Base-by-base conservation (phyloP, 2,113 vertebrate species). In the Zosterops lateralis region DNA sequence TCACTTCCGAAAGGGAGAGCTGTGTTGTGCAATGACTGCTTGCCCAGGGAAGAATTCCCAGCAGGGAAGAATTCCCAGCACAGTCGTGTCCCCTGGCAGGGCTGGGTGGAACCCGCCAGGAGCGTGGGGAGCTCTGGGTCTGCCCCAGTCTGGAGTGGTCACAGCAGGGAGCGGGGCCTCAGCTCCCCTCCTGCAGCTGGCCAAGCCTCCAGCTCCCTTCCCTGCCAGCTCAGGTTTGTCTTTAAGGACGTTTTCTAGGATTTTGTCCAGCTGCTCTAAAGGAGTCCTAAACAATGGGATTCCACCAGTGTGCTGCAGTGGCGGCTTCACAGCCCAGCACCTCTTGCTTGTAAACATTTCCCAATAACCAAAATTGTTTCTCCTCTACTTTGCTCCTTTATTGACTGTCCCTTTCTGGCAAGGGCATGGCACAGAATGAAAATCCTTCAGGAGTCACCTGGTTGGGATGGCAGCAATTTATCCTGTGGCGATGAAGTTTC, bases 171-270 rank as follows among this genome's bases (percentile, higher is more conserved):
- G 38, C 3, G 10, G 50, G 73, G 84, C 88, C 89, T 77, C 22
- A 4, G 44, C 65, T 65, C 25, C 47, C 20, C 40, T 88, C 56
- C 28, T 28, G 75, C 44, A 80, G 81, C 58, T 72, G 77, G 68
- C 89, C 25, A 4, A 32, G 44, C 74, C 38, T 64, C 84, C 67
- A 47, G 65, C 66, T 80, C 10, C 0, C 75, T 45, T 42, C 76
- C 48, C 73, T 88, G 95, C 72, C 90, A 93, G 73, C 0, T 1
- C 93, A 96, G 93, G 93, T 95, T 92, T 90, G 90, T 92, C 85
- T 92, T 91, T 36, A 81, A 90, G 83, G 96, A 87, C 44, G 0
- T 92, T 93, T 95, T 89, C 89, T 61, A 94, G 89, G 92, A 93
- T 86, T 86, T 60, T 60, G 48, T 84, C 94, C 96, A 96, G 65